Evolutionary conservation across 1,140 invertebrate genomes (phyloP).

Genomic region (Zaprionus ornatus): DNA sequence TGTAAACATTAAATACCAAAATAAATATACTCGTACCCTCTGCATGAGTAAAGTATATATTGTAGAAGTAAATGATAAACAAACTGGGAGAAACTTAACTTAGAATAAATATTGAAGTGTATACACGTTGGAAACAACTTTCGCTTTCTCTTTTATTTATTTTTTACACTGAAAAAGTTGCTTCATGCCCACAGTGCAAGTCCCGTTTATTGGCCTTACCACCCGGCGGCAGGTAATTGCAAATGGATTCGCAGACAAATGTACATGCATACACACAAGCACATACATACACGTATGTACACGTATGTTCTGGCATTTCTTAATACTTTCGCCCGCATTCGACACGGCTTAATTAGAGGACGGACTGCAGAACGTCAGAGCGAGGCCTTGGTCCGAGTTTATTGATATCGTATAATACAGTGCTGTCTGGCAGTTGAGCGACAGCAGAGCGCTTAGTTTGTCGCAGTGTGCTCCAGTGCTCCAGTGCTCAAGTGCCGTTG

Average conservation of each 20-base stretch:
- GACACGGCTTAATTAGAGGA: slow-evolving; percentile 54
- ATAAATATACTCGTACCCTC: no score
- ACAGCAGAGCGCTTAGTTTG: slow-evolving; percentile 40
- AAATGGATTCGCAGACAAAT: slow-evolving; percentile 24
- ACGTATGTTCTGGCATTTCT: slow-evolving; percentile 29
- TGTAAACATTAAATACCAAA: no score
- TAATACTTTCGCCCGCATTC: slow-evolving; percentile 50
- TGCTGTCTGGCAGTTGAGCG: slow-evolving; percentile 55
- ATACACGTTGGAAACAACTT: no score
- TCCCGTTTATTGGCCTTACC: slow-evolving; percentile 47
- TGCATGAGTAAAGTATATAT: no score
- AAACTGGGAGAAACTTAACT: no score
- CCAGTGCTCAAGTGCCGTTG: slow-evolving; percentile 45
- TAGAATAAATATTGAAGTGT: no score
- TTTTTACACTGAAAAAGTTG: not conserved
- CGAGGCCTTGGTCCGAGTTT: slow-evolving; percentile 21
- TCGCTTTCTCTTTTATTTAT: not conserved
- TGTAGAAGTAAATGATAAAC: no score
- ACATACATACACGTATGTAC: not conserved
- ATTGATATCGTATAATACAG: slow-evolving; percentile 47
- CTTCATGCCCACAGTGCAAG: slow-evolving; percentile 44
- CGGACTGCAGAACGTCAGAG: slow-evolving; percentile 57
- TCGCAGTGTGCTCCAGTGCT: no score
- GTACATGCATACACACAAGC: not conserved
- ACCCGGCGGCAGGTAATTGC: slow-evolving; percentile 59